Conservation (phyloP, 1,140 invertebrate species). For the Drosophila carrolli region DNA sequence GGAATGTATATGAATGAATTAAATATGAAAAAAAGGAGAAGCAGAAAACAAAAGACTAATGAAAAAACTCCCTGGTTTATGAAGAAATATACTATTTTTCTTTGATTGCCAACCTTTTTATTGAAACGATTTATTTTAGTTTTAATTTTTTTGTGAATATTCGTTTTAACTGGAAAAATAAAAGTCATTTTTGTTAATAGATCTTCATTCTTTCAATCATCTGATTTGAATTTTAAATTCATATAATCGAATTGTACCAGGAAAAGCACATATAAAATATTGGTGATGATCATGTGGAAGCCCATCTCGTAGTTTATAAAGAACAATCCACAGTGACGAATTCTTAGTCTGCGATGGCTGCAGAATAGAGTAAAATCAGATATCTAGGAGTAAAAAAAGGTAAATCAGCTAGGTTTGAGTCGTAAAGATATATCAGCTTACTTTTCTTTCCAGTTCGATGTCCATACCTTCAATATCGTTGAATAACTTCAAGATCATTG, state of each 20-base stretch:
- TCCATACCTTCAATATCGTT: slow-evolving; percentile 15
- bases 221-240: slow-evolving; percentile 31
- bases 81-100: too few species aligned
- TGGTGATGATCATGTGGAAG: slow-evolving; percentile 50
- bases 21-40: background rate
- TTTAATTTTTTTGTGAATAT: background rate
- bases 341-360: slow-evolving; percentile 37
- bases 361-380: slow-evolving; percentile 46
- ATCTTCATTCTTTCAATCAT: background rate
- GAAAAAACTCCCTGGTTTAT: too few species aligned
- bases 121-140: too few species aligned
- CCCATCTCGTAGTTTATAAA: slow-evolving; percentile 51
- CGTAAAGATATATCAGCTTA: slow-evolving; percentile 10
- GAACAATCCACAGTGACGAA: slow-evolving; percentile 47
- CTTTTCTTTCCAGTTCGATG: slow-evolving; percentile 16
- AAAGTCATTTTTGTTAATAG: too few species aligned
- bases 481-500: slow-evolving; percentile 45
- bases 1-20: background rate
- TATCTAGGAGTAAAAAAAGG: slow-evolving; percentile 10
- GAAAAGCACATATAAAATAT: slow-evolving; percentile 50
- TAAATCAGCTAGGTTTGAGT: background rate
- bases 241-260: slow-evolving; percentile 64
- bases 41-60: background rate
- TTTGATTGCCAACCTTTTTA: too few species aligned
- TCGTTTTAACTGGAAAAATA: background rate